A percentile compares a stretch with the other conserved stretches of the same genome.
Evolutionary conservation across 2,113 vertebrate species (phyloP).

Genomic region (Tangachromis dhanisi): DNA sequence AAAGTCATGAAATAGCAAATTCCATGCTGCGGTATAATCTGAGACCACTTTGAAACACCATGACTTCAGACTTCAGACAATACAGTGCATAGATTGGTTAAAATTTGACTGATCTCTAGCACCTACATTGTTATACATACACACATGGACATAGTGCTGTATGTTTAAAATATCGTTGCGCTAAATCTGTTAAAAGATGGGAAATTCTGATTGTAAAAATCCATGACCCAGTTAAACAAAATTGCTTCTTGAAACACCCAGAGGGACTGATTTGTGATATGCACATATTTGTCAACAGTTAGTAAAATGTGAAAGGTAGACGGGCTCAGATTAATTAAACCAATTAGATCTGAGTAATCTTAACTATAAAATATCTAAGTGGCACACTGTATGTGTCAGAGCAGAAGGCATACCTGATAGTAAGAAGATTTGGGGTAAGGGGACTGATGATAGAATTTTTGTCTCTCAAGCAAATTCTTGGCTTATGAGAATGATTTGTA

Average conservation of each 20-base stretch:
- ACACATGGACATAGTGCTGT: not conserved
- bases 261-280: not conserved
- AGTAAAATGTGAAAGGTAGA: not conserved
- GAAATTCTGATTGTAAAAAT: not conserved
- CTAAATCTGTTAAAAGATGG: not conserved
- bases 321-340: not conserved
- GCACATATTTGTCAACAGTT: not conserved
- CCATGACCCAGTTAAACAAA: not conserved
- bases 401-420: not conserved
- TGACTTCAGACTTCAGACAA: not conserved
- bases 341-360: not conserved
- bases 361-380: not conserved
- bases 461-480: not conserved
- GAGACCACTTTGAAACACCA: not conserved
- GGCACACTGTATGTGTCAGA: not conserved
- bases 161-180: not conserved
- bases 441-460: not conserved
- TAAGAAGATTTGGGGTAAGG: not conserved
- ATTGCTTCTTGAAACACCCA: not conserved
- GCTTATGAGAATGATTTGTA: not conserved
- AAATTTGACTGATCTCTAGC: not conserved
- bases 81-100: not conserved
- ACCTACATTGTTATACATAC: not conserved
- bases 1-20: not conserved
- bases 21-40: not conserved